Base-by-base conservation (phyloP, 37 sponge, comb jelly and placozoan species). In the Amphimedon queenslandica region DNA sequence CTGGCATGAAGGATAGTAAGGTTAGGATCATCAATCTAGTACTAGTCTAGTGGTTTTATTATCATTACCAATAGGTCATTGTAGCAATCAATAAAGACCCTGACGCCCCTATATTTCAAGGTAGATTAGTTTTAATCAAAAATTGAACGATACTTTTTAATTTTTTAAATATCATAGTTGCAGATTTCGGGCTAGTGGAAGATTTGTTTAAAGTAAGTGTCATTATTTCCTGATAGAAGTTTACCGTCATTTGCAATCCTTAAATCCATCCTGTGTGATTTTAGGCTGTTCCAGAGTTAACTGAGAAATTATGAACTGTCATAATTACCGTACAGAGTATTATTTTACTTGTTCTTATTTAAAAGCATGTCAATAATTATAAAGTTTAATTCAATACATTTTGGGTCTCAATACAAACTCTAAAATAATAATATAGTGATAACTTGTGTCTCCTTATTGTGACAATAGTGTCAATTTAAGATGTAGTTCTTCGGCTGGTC, bases 1-100 rank as follows among this genome's bases (percentile, higher is more conserved):
- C 99, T 61, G 99, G 99, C 10, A 99, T 99, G 99, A 99, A 99
- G 70, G 99, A 99, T 82, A 99, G 99, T 72, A 99, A 99, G 84
- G 93, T 91, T n/a, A 47, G 32, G 67, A 18, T 47, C 8, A 47
- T 47, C 53, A 47, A 8, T 47, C 13, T 47, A 47, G 11, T 63
- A 63, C 16, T 31, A 63, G 11, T 69, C 51, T 56, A 43, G 63
- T 71, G 60, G 35, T 47, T 13, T 47, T 13, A 60, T 60, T 60
- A 25, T 60, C 5, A 6, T 25, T 11, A 25, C 69, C 21, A 71
- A 20, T 64, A 92, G 93, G 94, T 90, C 0, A 99, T 99, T 36
- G 99, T 99, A 6, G 96, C 96, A 41, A 93, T 99, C 71, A 99
- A 99, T 76, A 99, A 99, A 43, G 99, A 99, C 41, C 81, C 91